phyloP scores from a whole-genome alignment of 1,140 invertebrate genomes.

The Drosophila kanapiae region DNA sequence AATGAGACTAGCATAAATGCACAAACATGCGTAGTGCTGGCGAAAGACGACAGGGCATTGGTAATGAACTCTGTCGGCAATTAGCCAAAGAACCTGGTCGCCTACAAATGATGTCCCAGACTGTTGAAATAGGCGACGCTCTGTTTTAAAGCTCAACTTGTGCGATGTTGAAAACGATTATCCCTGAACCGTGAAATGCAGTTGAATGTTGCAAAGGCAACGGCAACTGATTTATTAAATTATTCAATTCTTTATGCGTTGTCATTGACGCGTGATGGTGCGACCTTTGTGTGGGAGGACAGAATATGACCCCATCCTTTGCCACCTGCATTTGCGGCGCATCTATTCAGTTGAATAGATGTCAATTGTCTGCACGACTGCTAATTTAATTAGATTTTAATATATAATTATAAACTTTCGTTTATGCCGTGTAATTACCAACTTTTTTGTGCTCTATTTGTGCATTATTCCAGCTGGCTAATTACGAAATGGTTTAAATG shows the following conservation, averaged over 20 bases:
- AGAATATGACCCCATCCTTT: not conserved
- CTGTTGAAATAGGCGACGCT: not conserved
- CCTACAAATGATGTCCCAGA: not conserved
- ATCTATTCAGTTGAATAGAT: conserved; percentile 46
- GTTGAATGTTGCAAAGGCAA: conserved; percentile 19
- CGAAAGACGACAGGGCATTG: conserved; percentile 48
- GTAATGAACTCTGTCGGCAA: conserved; percentile 61
- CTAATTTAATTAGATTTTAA: conserved; percentile 83
- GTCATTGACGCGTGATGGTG: conserved; percentile 57
- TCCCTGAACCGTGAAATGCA: conserved; percentile 31
- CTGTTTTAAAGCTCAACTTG: not conserved
- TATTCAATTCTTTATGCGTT: conserved; percentile 64
- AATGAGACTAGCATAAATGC: conserved; percentile 70
- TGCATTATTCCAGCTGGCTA: conserved; percentile 52
- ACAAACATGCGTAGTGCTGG: conserved; percentile 14
- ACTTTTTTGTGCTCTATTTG: conserved; percentile 10
- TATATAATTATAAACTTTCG: conserved; percentile 65
- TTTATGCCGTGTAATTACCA: conserved; percentile 45
- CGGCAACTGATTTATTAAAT: conserved; percentile 45
- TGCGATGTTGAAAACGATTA: not conserved
- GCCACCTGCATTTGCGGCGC: not conserved
- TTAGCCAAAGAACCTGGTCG: conserved; percentile 35
- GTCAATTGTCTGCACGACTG: conserved; percentile 61
- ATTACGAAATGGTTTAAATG: conserved; percentile 62
- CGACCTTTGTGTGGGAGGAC: conserved; percentile 2